phyloP scores from a whole-genome alignment of 1,140 invertebrate species.

The Drosophila pectinifera region DNA sequence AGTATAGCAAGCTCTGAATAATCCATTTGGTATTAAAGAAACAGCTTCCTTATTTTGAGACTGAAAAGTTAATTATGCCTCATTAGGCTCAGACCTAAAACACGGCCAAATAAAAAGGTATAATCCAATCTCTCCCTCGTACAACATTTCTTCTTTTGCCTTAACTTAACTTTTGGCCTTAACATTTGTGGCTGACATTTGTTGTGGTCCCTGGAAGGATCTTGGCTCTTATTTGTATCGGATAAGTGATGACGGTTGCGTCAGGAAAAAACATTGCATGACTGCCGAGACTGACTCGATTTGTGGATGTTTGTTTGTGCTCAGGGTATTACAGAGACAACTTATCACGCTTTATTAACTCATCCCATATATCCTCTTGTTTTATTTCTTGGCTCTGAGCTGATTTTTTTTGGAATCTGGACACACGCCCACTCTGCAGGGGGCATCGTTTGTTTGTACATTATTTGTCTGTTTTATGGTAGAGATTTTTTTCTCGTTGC shows the following conservation, averaged over 20 bases:
- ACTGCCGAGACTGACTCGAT: slow-evolving; percentile 14
- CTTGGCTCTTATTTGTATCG: slow-evolving; percentile 24
- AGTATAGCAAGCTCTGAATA: neutral
- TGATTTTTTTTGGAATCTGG: slow-evolving; percentile 18
- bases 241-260: slow-evolving; percentile 56
- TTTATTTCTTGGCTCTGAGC: slow-evolving; percentile 23
- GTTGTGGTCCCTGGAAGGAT: slow-evolving; percentile 5
- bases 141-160: slow-evolving; percentile 15
- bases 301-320: slow-evolving; percentile 43
- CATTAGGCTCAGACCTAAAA: neutral
- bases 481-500: slow-evolving; percentile 26
- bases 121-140: slow-evolving; percentile 31
- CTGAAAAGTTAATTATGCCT: too few relatives aligned
- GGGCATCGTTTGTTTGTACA: slow-evolving; percentile 40
- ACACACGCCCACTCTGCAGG: slow-evolving; percentile 16
- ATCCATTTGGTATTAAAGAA: too few relatives aligned
- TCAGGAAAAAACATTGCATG: slow-evolving; percentile 1
- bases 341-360: slow-evolving; percentile 69
- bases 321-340: slow-evolving; percentile 63
- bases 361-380: slow-evolving; percentile 24
- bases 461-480: slow-evolving; percentile 37
- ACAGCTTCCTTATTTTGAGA: neutral
- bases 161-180: slow-evolving; percentile 14
- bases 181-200: slow-evolving; percentile 27
- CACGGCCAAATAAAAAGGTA: slow-evolving; percentile 1